Evolutionary conservation across 2,797 vertebrate species (phyloP), one percentile per base, ranked within the genome.

Genomic region (Pangasius krempfi): DNA sequence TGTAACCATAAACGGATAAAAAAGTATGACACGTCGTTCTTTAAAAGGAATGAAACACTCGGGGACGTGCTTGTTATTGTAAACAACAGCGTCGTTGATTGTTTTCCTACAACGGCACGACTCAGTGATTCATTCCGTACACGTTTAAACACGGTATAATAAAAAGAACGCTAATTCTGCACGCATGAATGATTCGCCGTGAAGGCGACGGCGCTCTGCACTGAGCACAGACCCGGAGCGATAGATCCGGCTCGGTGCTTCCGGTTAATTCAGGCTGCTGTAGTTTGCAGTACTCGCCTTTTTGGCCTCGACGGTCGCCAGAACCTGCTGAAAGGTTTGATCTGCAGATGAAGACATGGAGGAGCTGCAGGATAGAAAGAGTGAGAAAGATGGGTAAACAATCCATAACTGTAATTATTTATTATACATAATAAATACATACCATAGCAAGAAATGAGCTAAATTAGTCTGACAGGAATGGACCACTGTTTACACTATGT

Each of bases 231-330:
- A 9, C 5, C 44, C 44, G 44, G 44, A 52, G 50, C 9, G 9
- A 13, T 1, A 52, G 50, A 52, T 52, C 52, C 52, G 52, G 52
- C 52, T 52, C 52, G 10, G 52, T 14, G 52, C 0, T 14, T 52
- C 52, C 2, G 52, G 52, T 2, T 58, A 6, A 58, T 60, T 27
- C 22, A 1, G 58, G 25, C 25, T 4, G 25, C 62, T 4, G 62
- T n/a, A 64, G 20, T 37, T 18, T 18, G 18, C 68, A 37, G 68
- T 18, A 95, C 95, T 95, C 94, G 99, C 98, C 95, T 97, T 97
- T 88, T 97, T 98, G 60, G 96, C 95, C 89, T 97, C 94, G 85
- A 95, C 95, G 0, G 96, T 93, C 27, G 96, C 93, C 93, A 97
- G 92, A 89, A 94, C 95, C 6, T 97, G 96, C 91, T 97, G 97